A percentile compares a stretch with the other conserved stretches of the same genome.
These are phyloP conservation scores for Drosophila greeni DNA, from an alignment of 2,888 invertebrate species.

Conservation along the genomic window DNA sequence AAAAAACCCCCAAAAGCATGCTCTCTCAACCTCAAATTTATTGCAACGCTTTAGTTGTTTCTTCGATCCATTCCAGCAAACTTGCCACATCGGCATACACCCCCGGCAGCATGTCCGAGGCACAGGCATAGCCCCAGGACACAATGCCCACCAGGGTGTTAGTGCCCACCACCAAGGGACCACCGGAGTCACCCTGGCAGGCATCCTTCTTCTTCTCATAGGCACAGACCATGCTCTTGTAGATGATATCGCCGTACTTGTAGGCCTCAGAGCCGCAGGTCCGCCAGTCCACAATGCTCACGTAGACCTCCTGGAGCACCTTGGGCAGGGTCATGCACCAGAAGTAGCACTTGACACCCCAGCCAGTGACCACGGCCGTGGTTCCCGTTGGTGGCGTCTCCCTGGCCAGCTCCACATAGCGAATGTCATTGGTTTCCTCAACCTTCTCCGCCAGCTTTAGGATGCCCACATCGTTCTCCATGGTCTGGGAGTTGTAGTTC, in stretches of 20 bases:
- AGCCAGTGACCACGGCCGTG: conserved; percentile 72
- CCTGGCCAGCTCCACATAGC: conserved; percentile 62
- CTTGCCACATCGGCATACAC: conserved; percentile 74
- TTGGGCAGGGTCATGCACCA: conserved; percentile 43
- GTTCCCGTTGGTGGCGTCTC: conserved; percentile 62
- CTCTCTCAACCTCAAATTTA: background rate
- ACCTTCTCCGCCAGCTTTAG: conserved; percentile 71
- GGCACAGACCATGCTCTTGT: conserved; percentile 71
- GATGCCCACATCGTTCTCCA: conserved; percentile 78
- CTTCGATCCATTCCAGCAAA: conserved; percentile 67
- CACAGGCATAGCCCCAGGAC: conserved; percentile 74
- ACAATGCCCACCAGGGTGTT: conserved; percentile 69
- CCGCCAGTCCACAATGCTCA: conserved; percentile 52
- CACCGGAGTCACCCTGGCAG: conserved; percentile 74
- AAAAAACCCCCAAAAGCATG: conserved; percentile 20
- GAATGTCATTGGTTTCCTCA: conserved; percentile 47
- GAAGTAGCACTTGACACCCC: conserved; percentile 70
- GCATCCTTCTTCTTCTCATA: conserved; percentile 71
- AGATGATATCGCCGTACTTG: conserved; percentile 58
- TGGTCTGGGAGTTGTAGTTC: conserved; percentile 67
- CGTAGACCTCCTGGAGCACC: conserved; percentile 55
- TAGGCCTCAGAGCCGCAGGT: conserved; percentile 50
- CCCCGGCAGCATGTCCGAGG: conserved; percentile 63
- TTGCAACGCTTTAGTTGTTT: background rate
- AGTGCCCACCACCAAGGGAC: conserved; percentile 63